Base-by-base conservation (phyloP, 1,140 invertebrate genomes). In the Achroia grisella region DNA sequence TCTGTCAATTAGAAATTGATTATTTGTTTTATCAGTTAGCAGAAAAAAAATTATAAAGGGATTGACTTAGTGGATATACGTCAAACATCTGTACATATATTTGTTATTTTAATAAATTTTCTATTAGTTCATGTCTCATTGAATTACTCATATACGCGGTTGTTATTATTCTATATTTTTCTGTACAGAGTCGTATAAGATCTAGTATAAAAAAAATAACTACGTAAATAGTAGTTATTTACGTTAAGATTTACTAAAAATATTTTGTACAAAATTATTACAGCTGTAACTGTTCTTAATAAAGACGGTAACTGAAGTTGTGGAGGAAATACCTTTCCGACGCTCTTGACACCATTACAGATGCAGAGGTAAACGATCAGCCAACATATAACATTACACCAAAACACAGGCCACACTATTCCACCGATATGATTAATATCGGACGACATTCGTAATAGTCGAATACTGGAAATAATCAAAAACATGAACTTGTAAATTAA, bases 331-430 rank as follows among this genome's bases (percentile, higher is more conserved):
- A 90, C 90, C 86, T 91, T 91, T 51, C 91, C 91, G 31, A 92
- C 90, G 35, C 90, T 90, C 77, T 93, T 91, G 12, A 97, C 93
- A 35, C 95, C 95, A 62, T 93, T 93, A 57, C 91, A 90, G 45
- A 96, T 90, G 65, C 93, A 94, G 12, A 94, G 69, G 71, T 93
- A 96, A 0, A 96, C 89, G 14, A 94, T 75, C 23, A 93, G 65
- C 95, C 95, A 97, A 10, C 93, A 87, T 29, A 92, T 70, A 0
- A 91, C 44, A 44, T 94, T 89, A 58, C 90, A 91, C 15, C 88
- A 76, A 30, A 93, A 89, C n/a, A 95, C 75, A 1, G 91, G 89
- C 90, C 92, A 93, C 9, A 93, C 91, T 4, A 95, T 89, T 1
- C 86, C 79, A 0, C 93, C 94, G 13, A 93, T 75, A 12, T 93